A percentile compares a stretch with the other conserved stretches of the same genome.
Conservation (phyloP, 2,113 vertebrate genomes). For the Coracopsis vasa region DNA sequence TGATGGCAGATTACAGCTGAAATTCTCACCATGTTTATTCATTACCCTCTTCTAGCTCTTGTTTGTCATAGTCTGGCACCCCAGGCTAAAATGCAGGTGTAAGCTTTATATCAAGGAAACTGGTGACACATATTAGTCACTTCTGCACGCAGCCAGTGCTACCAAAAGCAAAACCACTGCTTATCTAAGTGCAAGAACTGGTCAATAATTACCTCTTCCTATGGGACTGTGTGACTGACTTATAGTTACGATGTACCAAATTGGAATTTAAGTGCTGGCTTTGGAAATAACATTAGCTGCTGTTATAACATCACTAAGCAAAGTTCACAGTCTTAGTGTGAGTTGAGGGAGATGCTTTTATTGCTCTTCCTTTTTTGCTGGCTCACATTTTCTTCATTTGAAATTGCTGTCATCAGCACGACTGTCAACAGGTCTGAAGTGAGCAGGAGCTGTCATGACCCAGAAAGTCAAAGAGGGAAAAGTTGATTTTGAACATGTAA, state of each 20-base stretch:
- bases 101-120: neutral
- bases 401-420: constrained; percentile 16
- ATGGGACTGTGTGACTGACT: neutral
- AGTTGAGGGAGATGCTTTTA: neutral
- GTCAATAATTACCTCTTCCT: neutral
- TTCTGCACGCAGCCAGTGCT: neutral
- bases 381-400: constrained; percentile 28
- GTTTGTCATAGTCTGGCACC: constrained; percentile 47
- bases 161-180: neutral
- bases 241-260: neutral
- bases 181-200: neutral
- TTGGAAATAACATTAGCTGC: neutral
- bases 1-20: constrained; percentile 34
- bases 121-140: neutral
- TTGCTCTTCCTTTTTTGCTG: constrained; percentile 8
- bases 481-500: neutral
- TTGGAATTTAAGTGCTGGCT: neutral
- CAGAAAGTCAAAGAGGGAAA: neutral
- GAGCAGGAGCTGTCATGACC: neutral
- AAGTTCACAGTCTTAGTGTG: neutral
- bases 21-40: constrained; percentile 52
- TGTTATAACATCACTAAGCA: neutral
- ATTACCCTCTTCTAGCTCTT: constrained; percentile 16
- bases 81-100: neutral
- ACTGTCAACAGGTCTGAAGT: constrained; percentile 2